These are phyloP conservation scores for Phrynocephalus forsythii DNA, from an alignment of 2,797 vertebrate species.

Conservation along the genomic window DNA sequence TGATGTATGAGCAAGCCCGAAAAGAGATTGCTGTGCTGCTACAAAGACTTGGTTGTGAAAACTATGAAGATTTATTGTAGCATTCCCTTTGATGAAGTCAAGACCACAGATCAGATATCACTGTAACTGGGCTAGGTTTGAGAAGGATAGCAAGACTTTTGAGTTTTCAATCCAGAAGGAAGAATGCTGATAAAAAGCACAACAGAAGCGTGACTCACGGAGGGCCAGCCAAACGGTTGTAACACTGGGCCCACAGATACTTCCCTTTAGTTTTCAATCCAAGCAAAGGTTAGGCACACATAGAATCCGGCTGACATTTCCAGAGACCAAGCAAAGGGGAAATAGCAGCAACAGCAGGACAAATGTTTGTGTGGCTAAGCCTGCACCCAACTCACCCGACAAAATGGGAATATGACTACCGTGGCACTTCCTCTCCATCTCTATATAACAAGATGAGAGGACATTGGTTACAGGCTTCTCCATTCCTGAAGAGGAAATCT, in stretches of 20 bases:
- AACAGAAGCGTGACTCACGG: background rate
- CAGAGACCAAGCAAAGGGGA: background rate
- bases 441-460: constrained; percentile 62
- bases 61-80: background rate
- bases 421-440: constrained; percentile 70
- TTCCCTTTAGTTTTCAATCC: background rate
- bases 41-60: background rate
- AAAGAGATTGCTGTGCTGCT: background rate
- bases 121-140: background rate
- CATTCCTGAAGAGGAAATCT: constrained; percentile 64
- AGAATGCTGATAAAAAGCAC: background rate
- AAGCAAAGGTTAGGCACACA: background rate
- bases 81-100: background rate
- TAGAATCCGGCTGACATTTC: background rate
- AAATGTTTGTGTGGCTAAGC: constrained; percentile 31
- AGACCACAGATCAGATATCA: background rate
- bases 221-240: background rate
- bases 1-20: background rate
- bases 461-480: constrained; percentile 64
- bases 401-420: constrained; percentile 56
- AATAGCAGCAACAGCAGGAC: constrained; percentile 59
- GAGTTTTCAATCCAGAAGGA: background rate
- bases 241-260: background rate
- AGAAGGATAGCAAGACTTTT: background rate
- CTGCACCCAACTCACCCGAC: constrained; percentile 55